Evolutionary conservation across 2,888 invertebrate genomes (phyloP).

Genomic region (Cotesia congregata): DNA sequence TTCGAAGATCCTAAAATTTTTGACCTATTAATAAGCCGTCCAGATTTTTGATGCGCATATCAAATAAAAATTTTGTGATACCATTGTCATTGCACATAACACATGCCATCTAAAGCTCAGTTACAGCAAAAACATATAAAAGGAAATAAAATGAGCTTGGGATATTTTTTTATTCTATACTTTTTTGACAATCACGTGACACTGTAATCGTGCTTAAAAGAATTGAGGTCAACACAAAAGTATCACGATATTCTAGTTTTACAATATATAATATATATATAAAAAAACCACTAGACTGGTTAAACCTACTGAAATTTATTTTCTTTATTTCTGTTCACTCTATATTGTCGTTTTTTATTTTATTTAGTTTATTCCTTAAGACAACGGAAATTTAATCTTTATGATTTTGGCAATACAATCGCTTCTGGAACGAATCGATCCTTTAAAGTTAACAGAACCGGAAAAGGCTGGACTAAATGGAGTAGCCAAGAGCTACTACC

Average conservation of each 20-base stretch:
- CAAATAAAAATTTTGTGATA: not conserved
- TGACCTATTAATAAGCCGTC: too few species aligned
- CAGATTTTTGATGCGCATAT: too few species aligned
- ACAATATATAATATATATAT: slow-evolving; percentile 17
- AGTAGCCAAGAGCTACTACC: too few species aligned
- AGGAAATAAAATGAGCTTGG: not conserved
- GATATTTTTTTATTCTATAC: not conserved
- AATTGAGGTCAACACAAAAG: slow-evolving; percentile 32
- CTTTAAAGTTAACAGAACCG: too few species aligned
- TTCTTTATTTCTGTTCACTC: slow-evolving; percentile 28
- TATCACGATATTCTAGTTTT: slow-evolving; percentile 28
- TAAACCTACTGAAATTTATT: slow-evolving; percentile 36
- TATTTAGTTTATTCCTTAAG: not conserved
- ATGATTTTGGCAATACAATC: not conserved
- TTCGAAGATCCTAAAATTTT: too few species aligned
- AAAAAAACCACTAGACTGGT: slow-evolving; percentile 37
- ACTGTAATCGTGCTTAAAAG: slow-evolving; percentile 16
- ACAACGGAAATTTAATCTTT: slow-evolving; percentile 3
- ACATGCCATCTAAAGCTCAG: not conserved
- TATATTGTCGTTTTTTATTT: not conserved
- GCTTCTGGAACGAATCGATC: not conserved
- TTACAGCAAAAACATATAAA: not conserved
- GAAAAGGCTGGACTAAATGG: too few species aligned
- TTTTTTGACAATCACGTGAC: slow-evolving; percentile 10
- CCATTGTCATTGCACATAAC: not conserved